phyloP scores from a whole-genome alignment of 1,140 invertebrate genomes.

The Drosophila bipectinata region DNA sequence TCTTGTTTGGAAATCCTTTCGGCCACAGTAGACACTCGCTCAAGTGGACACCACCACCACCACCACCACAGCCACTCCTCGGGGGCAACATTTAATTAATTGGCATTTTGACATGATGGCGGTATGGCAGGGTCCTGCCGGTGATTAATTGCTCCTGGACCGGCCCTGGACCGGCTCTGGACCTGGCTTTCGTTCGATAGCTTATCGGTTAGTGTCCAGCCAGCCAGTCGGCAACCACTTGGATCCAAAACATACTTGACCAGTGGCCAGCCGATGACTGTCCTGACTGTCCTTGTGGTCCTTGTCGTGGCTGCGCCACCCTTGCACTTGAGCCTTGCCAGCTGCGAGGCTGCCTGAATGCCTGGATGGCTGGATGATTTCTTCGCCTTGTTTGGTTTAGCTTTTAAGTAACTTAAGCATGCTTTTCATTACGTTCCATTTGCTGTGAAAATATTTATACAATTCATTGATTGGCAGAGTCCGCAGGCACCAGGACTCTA shows the following conservation, averaged over 20 bases:
- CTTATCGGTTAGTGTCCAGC: constrained; percentile 43
- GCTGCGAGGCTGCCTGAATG: constrained; percentile 8
- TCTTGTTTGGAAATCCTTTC: constrained; percentile 16
- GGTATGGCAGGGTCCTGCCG: constrained; percentile 2
- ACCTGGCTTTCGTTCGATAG: constrained; percentile 45
- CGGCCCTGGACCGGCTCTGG: not conserved
- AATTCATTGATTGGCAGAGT: constrained; percentile 58
- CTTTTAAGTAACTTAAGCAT: constrained; percentile 59
- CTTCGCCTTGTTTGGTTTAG: constrained; percentile 48
- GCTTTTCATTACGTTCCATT: constrained; percentile 72
- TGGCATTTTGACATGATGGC: constrained; percentile 53
- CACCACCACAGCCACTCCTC: not conserved
- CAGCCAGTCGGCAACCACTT: not conserved
- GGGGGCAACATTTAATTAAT: constrained; percentile 59
- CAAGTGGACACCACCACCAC: not conserved
- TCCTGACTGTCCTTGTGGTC: not conserved
- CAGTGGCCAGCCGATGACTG: not conserved
- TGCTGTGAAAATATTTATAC: constrained; percentile 68
- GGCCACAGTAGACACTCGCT: constrained; percentile 34
- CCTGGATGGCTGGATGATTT: constrained; percentile 19
- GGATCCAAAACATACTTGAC: not conserved
- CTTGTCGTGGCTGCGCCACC: not conserved
- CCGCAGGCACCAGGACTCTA: not conserved
- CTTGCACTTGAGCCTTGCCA: constrained; percentile 22
- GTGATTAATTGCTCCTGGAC: constrained; percentile 53